phyloP scores from a whole-genome alignment of 2,888 invertebrate species.

The Stegophylla sp. region DNA sequence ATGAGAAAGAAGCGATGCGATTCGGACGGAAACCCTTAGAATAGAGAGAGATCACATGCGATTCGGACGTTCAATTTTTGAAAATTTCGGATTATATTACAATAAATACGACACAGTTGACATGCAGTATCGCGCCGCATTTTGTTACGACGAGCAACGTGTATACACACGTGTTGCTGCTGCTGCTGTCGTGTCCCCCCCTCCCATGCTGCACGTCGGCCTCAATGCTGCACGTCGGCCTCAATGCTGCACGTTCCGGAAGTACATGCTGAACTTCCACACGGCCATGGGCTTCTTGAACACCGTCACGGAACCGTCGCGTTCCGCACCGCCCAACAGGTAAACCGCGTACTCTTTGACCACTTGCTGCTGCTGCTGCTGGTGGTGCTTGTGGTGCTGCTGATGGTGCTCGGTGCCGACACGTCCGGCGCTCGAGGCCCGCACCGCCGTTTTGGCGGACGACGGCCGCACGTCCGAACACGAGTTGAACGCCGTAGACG shows the following conservation, averaged over 20 bases:
- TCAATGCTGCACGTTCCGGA: constrained; percentile 18
- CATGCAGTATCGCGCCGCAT: too few species aligned
- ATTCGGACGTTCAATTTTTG: too few species aligned
- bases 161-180: background rate
- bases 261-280: constrained; percentile 75
- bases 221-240: background rate
- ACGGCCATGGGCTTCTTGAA: constrained; percentile 79
- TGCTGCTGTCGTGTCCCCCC: background rate
- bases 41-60: too few species aligned
- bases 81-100: too few species aligned
- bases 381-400: constrained; percentile 64
- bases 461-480: constrained; percentile 32
- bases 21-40: too few species aligned
- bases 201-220: background rate
- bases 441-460: constrained; percentile 62
- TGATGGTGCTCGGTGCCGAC: constrained; percentile 64
- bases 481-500: constrained; percentile 55
- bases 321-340: constrained; percentile 80
- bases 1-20: too few species aligned
- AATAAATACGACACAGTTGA: too few species aligned
- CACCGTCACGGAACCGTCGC: constrained; percentile 74
- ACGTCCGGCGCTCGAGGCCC: constrained; percentile 70
- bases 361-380: constrained; percentile 65
- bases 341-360: constrained; percentile 66
- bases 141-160: too few species aligned